Base-by-base conservation (phyloP, 2,888 invertebrate genomes). In the Himalopsyche tibetana region DNA sequence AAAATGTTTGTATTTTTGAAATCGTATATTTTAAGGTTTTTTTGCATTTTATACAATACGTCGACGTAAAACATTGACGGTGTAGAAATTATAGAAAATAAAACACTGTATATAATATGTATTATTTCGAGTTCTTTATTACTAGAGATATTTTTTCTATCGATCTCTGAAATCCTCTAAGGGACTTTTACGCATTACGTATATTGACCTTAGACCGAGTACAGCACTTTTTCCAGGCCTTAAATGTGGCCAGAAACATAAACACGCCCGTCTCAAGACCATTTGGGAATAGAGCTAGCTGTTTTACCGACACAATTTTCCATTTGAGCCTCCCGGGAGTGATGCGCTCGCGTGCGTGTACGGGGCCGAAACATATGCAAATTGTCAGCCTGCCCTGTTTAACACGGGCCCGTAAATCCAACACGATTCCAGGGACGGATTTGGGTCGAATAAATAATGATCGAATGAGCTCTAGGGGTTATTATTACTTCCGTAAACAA, bases 291-390 rank as follows among this genome's bases (percentile, higher is more conserved):
- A 63, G 63, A 63, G 63, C 63, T 63, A 63, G 63, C 63, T 63
- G 63, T 63, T 63, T 63, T 63, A 63, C 63, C 63, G 63, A 63
- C 63, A 63, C 63, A 63, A 63, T 63, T 63, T 63, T 63, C 63
- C 63, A 63, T 63, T 63, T 63, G 63, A 63, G 8, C 63, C 63
- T 19, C 63, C 63, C 63, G 63, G 63, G 63, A 63, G 63, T 63
- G 63, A 63, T 63, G 63, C 63, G 63, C 63, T 63, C 63, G 63
- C 63, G 63, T 63, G 63, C 63, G 63, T 63, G 63, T 19, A 28
- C 63, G 19, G 63, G 63, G 63, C 63, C n/a, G 63, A 63, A 63
- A 63, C 63, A 63, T 63, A 63, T 63, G 63, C 63, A 63, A 63
- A 63, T 63, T 63, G 63, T 63, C 63, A 63, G 63, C 63, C 63